Evolutionary conservation across 2,113 vertebrate genomes (phyloP).

Genomic region (Cnemophilus loriae): DNA sequence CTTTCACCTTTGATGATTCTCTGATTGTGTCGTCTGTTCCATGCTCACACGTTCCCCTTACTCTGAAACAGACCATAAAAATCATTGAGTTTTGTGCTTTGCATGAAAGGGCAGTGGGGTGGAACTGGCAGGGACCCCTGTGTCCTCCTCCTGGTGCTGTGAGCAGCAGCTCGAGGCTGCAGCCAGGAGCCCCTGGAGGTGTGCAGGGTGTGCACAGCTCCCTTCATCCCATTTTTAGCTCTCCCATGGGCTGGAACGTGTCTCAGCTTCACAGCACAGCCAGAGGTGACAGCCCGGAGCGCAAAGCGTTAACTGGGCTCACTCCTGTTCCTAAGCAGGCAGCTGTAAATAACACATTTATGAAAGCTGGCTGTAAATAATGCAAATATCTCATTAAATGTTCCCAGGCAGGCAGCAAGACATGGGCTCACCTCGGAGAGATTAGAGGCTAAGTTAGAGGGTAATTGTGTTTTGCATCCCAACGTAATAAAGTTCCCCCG

Average conservation of each 20-base stretch:
- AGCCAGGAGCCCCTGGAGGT: not conserved
- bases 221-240: not conserved
- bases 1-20: not conserved
- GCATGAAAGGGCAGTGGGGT: accelerated
- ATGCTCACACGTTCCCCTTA: accelerated
- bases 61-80: no score
- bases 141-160: not conserved
- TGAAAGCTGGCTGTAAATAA: slow-evolving; percentile 35
- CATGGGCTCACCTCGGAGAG: slow-evolving; percentile 22
- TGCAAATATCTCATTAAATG: slow-evolving; percentile 56
- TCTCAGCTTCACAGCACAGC: not conserved
- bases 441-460: slow-evolving; percentile 40
- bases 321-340: slow-evolving; percentile 6
- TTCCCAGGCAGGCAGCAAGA: slow-evolving; percentile 36
- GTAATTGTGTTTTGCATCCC: slow-evolving; percentile 53
- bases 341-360: slow-evolving; percentile 17
- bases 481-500: slow-evolving; percentile 10
- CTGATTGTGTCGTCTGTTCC: accelerated
- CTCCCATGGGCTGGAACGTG: accelerated
- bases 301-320: not conserved
- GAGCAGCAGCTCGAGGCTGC: not conserved
- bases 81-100: not conserved
- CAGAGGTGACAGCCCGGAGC: not conserved
- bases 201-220: not conserved
- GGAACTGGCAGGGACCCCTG: no score